These are phyloP conservation scores for Venustaconcha ellipsiformis DNA, from an alignment of 1,140 invertebrate genomes.

Conservation along the genomic window DNA sequence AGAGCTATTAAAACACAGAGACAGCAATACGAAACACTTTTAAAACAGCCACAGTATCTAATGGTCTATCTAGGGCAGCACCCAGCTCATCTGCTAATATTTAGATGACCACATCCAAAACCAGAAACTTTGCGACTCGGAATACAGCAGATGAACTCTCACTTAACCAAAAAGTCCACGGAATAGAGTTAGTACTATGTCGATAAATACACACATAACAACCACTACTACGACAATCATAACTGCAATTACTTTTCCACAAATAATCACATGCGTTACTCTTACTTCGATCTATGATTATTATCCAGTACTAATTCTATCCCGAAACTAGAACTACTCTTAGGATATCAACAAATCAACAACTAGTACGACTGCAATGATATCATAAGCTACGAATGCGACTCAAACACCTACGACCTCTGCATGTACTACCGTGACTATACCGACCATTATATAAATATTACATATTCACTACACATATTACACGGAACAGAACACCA, in stretches of 20 bases:
- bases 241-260: too few species aligned
- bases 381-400: slow-evolving; percentile 9
- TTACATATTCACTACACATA: slow-evolving; percentile 6
- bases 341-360: slow-evolving; percentile 8
- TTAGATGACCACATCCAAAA: not conserved
- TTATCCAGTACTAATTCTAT: slow-evolving; percentile 4
- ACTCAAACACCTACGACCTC: slow-evolving; percentile 17
- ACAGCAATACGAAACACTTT: not conserved
- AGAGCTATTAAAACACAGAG: not conserved
- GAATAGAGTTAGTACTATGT: too few species aligned
- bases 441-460: slow-evolving; percentile 1
- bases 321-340: not conserved
- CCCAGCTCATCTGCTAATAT: slow-evolving; percentile 22
- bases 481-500: slow-evolving; percentile 14
- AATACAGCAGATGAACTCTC: too few species aligned
- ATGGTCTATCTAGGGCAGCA: slow-evolving; percentile 8
- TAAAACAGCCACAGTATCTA: slow-evolving; percentile 12
- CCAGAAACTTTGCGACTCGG: too few species aligned
- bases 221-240: too few species aligned
- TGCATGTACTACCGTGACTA: slow-evolving; percentile 4
- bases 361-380: slow-evolving; percentile 17
- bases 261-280: too few species aligned
- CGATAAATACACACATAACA: too few species aligned
- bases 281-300: not conserved
- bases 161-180: too few species aligned